phyloP scores from a whole-genome alignment of 2,888 invertebrate species.

The Junonia oenone region DNA sequence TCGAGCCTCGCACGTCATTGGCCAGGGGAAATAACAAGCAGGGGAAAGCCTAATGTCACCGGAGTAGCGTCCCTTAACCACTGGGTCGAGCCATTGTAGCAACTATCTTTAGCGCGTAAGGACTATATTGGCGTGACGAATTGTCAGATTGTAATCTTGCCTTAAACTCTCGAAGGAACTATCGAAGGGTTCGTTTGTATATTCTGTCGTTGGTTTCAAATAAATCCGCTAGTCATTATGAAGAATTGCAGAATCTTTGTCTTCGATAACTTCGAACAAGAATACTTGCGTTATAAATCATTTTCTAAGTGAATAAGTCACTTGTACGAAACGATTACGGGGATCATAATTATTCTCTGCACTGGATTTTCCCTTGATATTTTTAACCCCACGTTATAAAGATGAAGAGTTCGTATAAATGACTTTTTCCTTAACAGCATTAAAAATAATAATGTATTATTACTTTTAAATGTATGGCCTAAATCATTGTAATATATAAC shows the following conservation, averaged over 20 bases:
- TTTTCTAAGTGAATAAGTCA: background rate
- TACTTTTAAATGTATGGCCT: constrained; percentile 17
- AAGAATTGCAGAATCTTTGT: constrained; percentile 1
- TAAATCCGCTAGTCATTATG: constrained; percentile 29
- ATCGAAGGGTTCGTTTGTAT: constrained; percentile 1
- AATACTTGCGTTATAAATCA: background rate
- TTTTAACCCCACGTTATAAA: no score
- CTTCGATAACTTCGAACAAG: background rate
- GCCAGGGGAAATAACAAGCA: no score
- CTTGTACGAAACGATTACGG: background rate
- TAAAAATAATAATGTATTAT: background rate
- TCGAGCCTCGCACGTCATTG: no score
- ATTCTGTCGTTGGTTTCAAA: background rate
- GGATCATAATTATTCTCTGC: no score
- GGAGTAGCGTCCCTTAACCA: background rate
- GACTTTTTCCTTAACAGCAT: background rate
- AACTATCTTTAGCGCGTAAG: background rate
- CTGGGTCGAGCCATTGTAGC: background rate
- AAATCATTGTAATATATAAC: constrained; percentile 18
- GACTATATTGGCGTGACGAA: constrained; percentile 3
- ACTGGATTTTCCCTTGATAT: no score
- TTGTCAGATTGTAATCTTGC: constrained; percentile 12
- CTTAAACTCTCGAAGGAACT: constrained; percentile 9
- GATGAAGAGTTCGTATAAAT: background rate
- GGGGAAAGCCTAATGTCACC: no score